A percentile compares a stretch with the other conserved stretches of the same genome.
Evolutionary conservation across 2,888 invertebrate species (phyloP).

Genomic region (Sphaeridia pumilis): DNA sequence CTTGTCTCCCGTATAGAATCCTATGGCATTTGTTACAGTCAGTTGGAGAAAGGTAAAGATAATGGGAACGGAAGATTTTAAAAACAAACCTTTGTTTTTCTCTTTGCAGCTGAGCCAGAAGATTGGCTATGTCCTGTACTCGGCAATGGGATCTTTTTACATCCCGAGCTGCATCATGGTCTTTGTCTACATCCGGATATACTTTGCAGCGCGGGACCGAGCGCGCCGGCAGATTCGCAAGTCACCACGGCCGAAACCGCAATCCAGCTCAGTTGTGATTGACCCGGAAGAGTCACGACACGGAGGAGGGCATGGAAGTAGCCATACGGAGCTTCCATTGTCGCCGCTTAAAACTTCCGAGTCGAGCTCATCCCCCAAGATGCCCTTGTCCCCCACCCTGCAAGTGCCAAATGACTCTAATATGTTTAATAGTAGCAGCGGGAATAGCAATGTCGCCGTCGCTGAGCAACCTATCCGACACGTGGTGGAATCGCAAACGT

Average conservation of each 20-base stretch:
- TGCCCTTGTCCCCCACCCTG: conserved; percentile 14
- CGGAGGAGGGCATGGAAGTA: neutral
- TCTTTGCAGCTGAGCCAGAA: conserved; percentile 78
- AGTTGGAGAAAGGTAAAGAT: too few relatives aligned
- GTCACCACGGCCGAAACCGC: conserved; percentile 48
- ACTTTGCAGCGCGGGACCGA: conserved; percentile 85
- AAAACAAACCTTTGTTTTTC: too few relatives aligned
- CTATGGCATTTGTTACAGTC: too few relatives aligned
- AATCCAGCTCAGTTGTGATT: conserved; percentile 43
- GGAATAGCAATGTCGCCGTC: conserved; percentile 14
- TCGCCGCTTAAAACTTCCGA: conserved; percentile 13
- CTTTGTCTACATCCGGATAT: conserved; percentile 97
- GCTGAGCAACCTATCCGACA: conserved; percentile 20
- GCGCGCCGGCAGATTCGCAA: conserved; percentile 79
- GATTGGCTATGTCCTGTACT: conserved; percentile 95
- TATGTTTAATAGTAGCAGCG: too few relatives aligned
- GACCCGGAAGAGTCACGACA: conserved; percentile 39
- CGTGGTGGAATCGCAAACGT: too few relatives aligned
- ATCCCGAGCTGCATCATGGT: conserved; percentile 99
- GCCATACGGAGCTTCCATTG: neutral
- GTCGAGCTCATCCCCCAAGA: conserved; percentile 16
- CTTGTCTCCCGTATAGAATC: too few relatives aligned
- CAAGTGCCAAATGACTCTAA: conserved; percentile 10
- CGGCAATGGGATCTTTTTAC: conserved; percentile 96
- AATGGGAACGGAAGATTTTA: conserved; percentile 41